Evolutionary conservation across 2,113 vertebrate genomes (phyloP).

Genomic region (Ammodytes marinus): DNA sequence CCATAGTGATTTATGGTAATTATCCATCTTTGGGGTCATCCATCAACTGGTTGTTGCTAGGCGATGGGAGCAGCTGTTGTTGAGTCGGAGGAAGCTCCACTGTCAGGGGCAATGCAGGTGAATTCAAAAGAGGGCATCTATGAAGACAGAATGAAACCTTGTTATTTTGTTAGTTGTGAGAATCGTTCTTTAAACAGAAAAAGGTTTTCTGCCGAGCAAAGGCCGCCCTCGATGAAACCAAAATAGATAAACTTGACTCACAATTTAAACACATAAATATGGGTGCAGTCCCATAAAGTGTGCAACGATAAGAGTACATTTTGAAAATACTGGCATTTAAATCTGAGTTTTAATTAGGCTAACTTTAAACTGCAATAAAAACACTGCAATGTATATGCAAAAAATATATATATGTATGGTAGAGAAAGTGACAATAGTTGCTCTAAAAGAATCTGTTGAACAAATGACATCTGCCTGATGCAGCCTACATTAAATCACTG

Average conservation of each 20-base stretch:
- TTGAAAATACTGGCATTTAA: not conserved
- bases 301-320: not conserved
- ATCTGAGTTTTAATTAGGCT: not conserved
- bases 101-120: conserved; percentile 84
- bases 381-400: not conserved
- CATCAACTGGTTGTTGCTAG: conserved; percentile 89
- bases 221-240: not conserved
- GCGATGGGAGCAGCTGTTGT: conserved; percentile 88
- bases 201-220: not conserved
- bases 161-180: conserved; percentile 31
- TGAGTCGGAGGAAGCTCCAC: conserved; percentile 78
- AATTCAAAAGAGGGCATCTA: conserved; percentile 75
- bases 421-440: conserved; percentile 38
- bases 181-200: conserved; percentile 20
- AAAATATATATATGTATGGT: not conserved
- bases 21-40: conserved; percentile 90
- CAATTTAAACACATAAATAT: not conserved
- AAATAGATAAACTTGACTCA: not conserved
- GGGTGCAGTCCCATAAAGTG: not conserved
- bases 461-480: conserved; percentile 57
- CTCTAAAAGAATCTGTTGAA: conserved; percentile 41
- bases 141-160: conserved; percentile 42
- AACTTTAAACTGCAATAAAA: not conserved
- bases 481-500: conserved; percentile 56
- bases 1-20: conserved; percentile 89